Evolutionary conservation across 2,797 vertebrate genomes (phyloP).

Genomic region (Oreortyx pictus): DNA sequence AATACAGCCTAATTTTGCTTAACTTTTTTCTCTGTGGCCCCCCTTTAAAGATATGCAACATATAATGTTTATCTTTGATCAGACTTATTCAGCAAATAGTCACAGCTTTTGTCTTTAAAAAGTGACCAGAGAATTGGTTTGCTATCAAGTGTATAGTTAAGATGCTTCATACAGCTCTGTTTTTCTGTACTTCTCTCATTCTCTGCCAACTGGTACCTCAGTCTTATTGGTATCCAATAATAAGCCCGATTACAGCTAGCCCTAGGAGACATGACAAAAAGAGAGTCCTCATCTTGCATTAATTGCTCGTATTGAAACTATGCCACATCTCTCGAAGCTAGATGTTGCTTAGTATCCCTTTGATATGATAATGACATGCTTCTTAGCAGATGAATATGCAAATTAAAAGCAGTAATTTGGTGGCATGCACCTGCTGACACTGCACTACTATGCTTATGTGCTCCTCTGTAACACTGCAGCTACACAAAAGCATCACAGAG

Average conservation of each 20-base stretch:
- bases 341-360: conserved; percentile 96
- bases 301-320: conserved; percentile 99
- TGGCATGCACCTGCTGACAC: conserved; percentile 99
- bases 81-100: conserved; percentile 47
- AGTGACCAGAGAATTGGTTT: conserved; percentile 74
- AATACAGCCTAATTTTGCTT: neutral
- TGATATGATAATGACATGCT: conserved; percentile 99
- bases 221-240: conserved; percentile 87
- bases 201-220: conserved; percentile 82
- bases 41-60: neutral
- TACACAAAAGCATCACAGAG: conserved; percentile 87
- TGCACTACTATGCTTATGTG: conserved; percentile 89
- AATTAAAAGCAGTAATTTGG: conserved; percentile 97
- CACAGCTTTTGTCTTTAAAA: conserved; percentile 53
- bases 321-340: conserved; percentile 97
- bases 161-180: conserved; percentile 67
- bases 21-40: conserved; percentile 1
- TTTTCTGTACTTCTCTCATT: conserved; percentile 79
- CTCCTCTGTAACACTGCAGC: conserved; percentile 85
- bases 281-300: conserved; percentile 98
- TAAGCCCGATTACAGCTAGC: conserved; percentile 88
- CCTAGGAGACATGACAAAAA: conserved; percentile 89
- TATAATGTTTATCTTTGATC: conserved; percentile 62
- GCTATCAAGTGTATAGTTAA: conserved; percentile 72
- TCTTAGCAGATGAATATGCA: conserved; percentile 98